phyloP scores from a whole-genome alignment of 2,888 invertebrate genomes.

The Tipula unca region DNA sequence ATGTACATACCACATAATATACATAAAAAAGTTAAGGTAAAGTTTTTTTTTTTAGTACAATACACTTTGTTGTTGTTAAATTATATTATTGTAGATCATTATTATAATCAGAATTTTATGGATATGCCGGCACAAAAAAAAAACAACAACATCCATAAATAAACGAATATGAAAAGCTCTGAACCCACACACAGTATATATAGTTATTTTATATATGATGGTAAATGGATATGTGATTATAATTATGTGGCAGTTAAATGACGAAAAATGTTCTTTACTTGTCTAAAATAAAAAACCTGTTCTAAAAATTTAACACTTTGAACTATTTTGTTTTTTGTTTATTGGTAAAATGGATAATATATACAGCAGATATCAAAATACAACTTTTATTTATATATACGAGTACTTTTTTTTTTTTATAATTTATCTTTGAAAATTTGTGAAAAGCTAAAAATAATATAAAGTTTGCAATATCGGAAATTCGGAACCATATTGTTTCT shows the following conservation, averaged over 20 bases:
- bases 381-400: neutral
- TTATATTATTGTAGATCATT: neutral
- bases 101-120: neutral
- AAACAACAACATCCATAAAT: neutral
- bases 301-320: neutral
- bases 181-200: neutral
- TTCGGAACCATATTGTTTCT: neutral
- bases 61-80: neutral
- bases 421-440: neutral
- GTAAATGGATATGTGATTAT: conserved; percentile 14
- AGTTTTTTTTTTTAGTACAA: too few relatives aligned
- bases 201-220: too few relatives aligned
- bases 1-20: neutral
- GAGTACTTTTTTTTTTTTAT: neutral
- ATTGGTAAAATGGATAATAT: neutral
- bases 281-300: neutral
- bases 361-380: neutral
- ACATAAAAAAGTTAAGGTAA: neutral
- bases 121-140: neutral
- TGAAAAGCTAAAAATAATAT: neutral
- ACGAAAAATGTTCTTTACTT: neutral
- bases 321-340: neutral
- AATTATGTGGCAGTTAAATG: neutral
- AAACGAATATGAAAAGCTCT: neutral
- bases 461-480: neutral